Conservation (phyloP, 2,888 invertebrate genomes). For the Petrophora chlorosata region DNA sequence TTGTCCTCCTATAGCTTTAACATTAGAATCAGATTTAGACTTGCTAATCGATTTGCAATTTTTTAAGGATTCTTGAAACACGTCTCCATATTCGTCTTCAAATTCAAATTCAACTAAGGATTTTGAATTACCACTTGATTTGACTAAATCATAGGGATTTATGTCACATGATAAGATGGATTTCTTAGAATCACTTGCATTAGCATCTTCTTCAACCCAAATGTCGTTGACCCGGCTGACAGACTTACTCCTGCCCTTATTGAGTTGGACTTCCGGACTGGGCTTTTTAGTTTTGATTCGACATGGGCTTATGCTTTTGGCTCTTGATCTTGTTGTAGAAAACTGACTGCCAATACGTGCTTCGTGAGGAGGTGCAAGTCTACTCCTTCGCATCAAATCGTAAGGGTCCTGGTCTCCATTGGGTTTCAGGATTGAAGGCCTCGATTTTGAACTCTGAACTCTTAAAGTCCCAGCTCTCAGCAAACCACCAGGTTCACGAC, state of each 20-base stretch:
- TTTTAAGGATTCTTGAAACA: constrained; percentile 69
- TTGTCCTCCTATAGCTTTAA: constrained; percentile 87
- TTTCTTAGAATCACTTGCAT: constrained; percentile 73
- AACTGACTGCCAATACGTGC: constrained; percentile 81
- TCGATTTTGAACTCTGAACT: constrained; percentile 82
- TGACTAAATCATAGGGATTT: constrained; percentile 92
- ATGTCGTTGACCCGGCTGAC: constrained; percentile 77
- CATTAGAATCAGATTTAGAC: constrained; percentile 76
- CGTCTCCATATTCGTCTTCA: constrained; percentile 78
- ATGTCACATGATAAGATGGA: constrained; percentile 93
- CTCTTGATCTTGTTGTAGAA: constrained; percentile 74
- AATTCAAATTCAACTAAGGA: constrained; percentile 79
- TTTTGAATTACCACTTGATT: constrained; percentile 76
- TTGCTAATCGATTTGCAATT: constrained; percentile 58
- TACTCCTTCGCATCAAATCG: constrained; percentile 91
- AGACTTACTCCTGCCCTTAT: constrained; percentile 75
- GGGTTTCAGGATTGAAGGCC: constrained; percentile 87
- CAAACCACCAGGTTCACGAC: constrained; percentile 73
- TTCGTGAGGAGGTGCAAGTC: constrained; percentile 87
- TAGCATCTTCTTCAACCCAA: constrained; percentile 71
- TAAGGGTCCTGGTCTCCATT: constrained; percentile 88
- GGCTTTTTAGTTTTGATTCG: constrained; percentile 81
- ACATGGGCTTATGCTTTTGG: constrained; percentile 84
- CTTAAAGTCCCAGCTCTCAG: constrained; percentile 86
- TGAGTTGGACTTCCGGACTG: constrained; percentile 64